Evolutionary conservation across 2,797 vertebrate genomes (phyloP), one percentile per base, ranked within the genome.

Genomic region (Syndactyla subalaris): DNA sequence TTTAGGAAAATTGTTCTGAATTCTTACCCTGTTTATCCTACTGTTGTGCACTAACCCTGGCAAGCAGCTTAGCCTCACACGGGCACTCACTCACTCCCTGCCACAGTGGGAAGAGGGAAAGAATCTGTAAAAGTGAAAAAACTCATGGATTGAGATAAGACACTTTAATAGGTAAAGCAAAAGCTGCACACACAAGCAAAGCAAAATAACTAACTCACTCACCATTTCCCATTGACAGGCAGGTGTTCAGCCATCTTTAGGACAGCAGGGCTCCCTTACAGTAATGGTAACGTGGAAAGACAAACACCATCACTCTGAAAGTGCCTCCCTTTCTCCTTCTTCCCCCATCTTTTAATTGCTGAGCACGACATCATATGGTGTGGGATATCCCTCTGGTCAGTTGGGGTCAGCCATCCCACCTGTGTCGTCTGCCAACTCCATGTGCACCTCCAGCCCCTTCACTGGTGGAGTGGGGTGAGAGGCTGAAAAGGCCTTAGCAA

Each of bases 1-100:
- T 85, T 86, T 72, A 81, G 51, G 34, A 84, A 85, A 83, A 78
- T 43, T 36, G 9, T 84, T 88, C 26, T n/a, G 45, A 80, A 85
- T 88, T 92, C 45, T 73, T 68, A 71, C 7, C 6, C 18, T n/a
- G 2, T 81, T 83, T 72, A 38, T 72, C 23, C 19, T 81, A 12
- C 54, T 71, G 32, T 20, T 71, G 22, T 72, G 71, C 49, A n/a
- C 87, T 51, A 87, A 74, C 45, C 22, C 30, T 59, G 45, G 16
- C 32, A 76, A 23, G 55, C 80, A 74, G 11, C 26, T 66, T 17
- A 58, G 34, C 49, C 2, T 58, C 26, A 43, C 18, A 26, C 5
- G 61, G 34, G 48, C 4, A 2, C 20, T 77, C 38, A 7, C 30
- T 65, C 0, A 0, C 12, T 73, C 59, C 34, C 39, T 29, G 3